These are phyloP conservation scores for Drosophila quinaria DNA, from an alignment of 2,888 invertebrate genomes.

Conservation along the genomic window DNA sequence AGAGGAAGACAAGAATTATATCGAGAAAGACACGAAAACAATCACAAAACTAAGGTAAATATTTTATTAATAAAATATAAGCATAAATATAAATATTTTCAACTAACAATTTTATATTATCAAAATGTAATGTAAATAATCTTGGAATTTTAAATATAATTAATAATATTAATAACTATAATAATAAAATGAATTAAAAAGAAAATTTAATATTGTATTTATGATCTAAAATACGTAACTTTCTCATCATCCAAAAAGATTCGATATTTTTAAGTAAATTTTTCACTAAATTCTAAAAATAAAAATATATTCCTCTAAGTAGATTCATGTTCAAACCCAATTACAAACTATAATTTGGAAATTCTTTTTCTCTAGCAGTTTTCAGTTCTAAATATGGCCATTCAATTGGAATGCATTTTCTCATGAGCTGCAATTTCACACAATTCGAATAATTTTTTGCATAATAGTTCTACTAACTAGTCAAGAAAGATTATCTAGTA, in stretches of 20 bases:
- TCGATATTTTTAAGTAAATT: not conserved
- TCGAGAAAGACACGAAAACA: conserved; percentile 77
- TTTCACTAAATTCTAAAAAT: not conserved
- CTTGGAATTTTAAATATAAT: not conserved
- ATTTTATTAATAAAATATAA: not conserved
- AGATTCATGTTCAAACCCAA: not conserved
- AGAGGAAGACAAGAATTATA: conserved; percentile 57
- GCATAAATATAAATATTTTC: not conserved
- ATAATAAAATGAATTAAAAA: not conserved
- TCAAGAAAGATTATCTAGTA: conserved; percentile 19
- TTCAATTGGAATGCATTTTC: conserved; percentile 11
- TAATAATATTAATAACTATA: no score
- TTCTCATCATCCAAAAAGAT: not conserved
- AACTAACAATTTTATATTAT: no score
- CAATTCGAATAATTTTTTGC: conserved; percentile 3
- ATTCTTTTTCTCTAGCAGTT: not conserved
- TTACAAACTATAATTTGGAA: not conserved
- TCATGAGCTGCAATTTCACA: conserved; percentile 6
- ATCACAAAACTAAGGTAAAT: conserved; percentile 80
- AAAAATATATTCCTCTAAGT: not conserved
- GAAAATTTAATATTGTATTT: no score
- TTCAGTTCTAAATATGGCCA: no score
- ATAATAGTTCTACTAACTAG: conserved; percentile 4
- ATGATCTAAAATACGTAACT: no score
- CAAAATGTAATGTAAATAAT: no score